Conservation (phyloP, 1,140 invertebrate genomes). For the Charaxes varanes region DNA sequence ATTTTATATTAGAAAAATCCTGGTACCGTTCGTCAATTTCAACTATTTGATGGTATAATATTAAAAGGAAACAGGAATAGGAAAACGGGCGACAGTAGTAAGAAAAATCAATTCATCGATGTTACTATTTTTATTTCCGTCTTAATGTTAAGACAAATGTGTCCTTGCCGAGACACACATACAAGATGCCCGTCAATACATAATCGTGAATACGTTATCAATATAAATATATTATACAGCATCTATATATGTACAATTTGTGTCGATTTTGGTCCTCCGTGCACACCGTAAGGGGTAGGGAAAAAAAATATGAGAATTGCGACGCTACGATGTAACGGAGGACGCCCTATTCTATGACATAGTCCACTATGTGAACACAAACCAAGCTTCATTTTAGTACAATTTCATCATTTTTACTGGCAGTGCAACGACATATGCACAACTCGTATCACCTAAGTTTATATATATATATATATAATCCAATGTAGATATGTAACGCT, state of each 20-base stretch:
- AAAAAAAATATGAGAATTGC: too few relatives aligned
- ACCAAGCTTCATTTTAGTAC: constrained; percentile 19
- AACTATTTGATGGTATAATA: background rate
- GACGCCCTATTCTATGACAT: constrained; percentile 15
- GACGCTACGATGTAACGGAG: constrained; percentile 8
- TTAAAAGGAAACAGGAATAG: background rate
- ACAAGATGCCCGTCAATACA: constrained; percentile 61
- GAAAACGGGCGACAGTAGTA: background rate
- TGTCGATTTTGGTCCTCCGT: constrained; percentile 28
- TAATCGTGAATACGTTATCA: constrained; percentile 49
- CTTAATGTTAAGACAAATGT: constrained; percentile 57
- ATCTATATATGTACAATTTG: constrained; percentile 65
- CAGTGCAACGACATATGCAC: constrained; percentile 58
- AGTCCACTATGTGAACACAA: constrained; percentile 25
- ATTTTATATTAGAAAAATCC: constrained; percentile 6
- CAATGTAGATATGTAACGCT: constrained; percentile 52
- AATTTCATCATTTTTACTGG: constrained; percentile 15
- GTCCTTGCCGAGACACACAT: constrained; percentile 54
- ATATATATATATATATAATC: too few relatives aligned
- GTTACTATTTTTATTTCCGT: constrained; percentile 70
- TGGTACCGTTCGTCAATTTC: too few relatives aligned
- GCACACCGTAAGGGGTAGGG: constrained; percentile 5
- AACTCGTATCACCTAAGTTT: constrained; percentile 31
- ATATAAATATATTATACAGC: constrained; percentile 71
- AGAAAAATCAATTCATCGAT: constrained; percentile 44